Evolutionary conservation across 2,888 invertebrate genomes (phyloP), one percentile per base, ranked within the genome.

Genomic region (Oscheius sp.): DNA sequence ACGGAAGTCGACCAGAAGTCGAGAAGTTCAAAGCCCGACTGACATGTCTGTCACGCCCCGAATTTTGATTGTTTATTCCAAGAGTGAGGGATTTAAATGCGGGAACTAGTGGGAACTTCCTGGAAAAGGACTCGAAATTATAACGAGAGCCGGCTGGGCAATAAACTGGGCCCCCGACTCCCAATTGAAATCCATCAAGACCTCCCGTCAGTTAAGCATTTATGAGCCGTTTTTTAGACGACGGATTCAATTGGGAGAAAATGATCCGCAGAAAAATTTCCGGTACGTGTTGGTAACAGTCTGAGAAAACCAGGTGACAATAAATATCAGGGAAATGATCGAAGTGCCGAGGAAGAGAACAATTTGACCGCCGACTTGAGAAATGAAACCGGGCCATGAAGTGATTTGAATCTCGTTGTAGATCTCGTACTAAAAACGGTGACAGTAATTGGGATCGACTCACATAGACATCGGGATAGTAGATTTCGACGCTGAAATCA

Each of bases 331-430:
- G 16, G 71, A 71, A 27, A 71, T 53, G n/a, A 71, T 52, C 1
- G 71, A 71, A n/a, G 61, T 61, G 27, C 71, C 71, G 18, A 71
- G 59, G 41, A 61, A 71, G 35, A 71, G 61, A 16, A 71, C 71
- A 6, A 63, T 63, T 29, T 71, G 71, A 5, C 71, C 71, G 13
- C 71, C 71, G 21, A 71, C 63, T 41, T 71, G 71, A 45, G 71
- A 71, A 18, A 71, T 45, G 29, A 71, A 71, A 21, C 29, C 61
- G 13, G 71, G 49, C 25, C 59, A 52, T 3, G 71, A 59, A 1
- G 63, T 63, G 29, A 71, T 59, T 27, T 61, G 59, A 18, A 59
- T 71, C 61, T 71, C 71, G 21, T 27, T 29, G 53, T 71, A 71
- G 41, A 71, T 25, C 53, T 71, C 71, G 29, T 61, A 71, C 71